Evolutionary conservation across 2,797 vertebrate genomes (phyloP).

Genomic region (Cyprinella venusta): DNA sequence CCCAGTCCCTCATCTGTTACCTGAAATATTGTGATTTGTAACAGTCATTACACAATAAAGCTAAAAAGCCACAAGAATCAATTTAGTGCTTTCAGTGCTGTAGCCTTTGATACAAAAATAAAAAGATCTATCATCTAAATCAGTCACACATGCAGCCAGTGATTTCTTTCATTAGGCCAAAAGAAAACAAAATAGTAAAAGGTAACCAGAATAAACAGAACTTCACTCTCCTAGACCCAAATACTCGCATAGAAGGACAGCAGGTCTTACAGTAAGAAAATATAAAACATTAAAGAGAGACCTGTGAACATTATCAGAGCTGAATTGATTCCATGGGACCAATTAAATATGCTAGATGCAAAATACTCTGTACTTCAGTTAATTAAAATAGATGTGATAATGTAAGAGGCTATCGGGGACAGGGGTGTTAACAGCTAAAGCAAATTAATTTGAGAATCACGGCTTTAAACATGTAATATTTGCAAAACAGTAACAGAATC

Average conservation of each 20-base stretch:
- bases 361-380: constrained; percentile 24
- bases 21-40: constrained; percentile 29
- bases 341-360: constrained; percentile 36
- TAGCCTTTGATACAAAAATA: constrained; percentile 4
- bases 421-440: constrained; percentile 31
- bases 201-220: neutral
- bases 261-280: neutral
- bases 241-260: neutral
- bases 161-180: constrained; percentile 8
- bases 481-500: neutral
- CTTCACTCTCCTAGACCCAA: neutral
- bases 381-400: constrained; percentile 25
- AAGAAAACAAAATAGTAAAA: neutral
- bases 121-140: constrained; percentile 10
- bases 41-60: constrained; percentile 2
- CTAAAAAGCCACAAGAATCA: constrained; percentile 7
- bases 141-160: neutral
- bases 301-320: constrained; percentile 2
- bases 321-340: constrained; percentile 31
- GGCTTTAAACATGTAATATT: neutral
- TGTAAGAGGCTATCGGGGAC: constrained; percentile 7
- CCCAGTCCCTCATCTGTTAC: constrained; percentile 7
- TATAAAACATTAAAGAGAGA: neutral
- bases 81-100: constrained; percentile 8
- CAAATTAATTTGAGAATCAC: constrained; percentile 17